Evolutionary conservation across 2,113 vertebrate genomes (phyloP), one percentile per base, ranked within the genome.

Genomic region (Gavialis gangeticus): DNA sequence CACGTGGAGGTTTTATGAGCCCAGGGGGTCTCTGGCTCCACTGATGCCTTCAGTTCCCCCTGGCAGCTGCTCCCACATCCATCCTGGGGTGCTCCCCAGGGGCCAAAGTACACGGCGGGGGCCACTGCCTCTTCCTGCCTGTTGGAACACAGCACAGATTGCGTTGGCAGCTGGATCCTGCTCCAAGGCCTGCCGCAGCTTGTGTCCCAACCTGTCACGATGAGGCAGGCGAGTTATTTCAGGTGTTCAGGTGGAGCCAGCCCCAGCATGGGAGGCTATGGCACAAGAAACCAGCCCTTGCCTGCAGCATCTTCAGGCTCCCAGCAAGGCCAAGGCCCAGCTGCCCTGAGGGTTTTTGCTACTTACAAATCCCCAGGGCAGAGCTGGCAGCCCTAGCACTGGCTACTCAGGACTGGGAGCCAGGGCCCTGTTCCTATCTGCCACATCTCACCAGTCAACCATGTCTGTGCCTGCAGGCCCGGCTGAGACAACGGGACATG

Each of bases 201-300:
- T 1, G 1, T 37, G 19, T 21, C 18, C 6, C 21, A 21, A 37
- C 30, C 30, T 2, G 19, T n/a, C 3, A 2, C 17, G 30, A 34
- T 34, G 4, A 21, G 22, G 30, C 18, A 10, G 37, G 30, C 12
- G 5, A 34, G 66, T 34, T 69, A 34, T 34, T 69, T 19, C 17
- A 69, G 66, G 66, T 37, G 30, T 14, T 12, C 22, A 24, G 69
- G 6, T 30, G 37, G 69, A 46, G 10, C 28, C 6, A 3, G 30
- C 30, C 69, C 6, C 24, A 34, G 34, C 12, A 4, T 13, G 21
- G 69, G 69, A 46, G 34, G 34, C 46, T 46, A 46, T 46, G 46
- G 46, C 46, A 46, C 7, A 9, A 46, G 46, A 2, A 7, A 46
- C 46, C 46, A 9, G 46, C 46, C 46, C 46, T 46, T 46, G 8